Evolutionary conservation across 2,797 vertebrate genomes (phyloP).

Genomic region (Lateolabrax maculatus): DNA sequence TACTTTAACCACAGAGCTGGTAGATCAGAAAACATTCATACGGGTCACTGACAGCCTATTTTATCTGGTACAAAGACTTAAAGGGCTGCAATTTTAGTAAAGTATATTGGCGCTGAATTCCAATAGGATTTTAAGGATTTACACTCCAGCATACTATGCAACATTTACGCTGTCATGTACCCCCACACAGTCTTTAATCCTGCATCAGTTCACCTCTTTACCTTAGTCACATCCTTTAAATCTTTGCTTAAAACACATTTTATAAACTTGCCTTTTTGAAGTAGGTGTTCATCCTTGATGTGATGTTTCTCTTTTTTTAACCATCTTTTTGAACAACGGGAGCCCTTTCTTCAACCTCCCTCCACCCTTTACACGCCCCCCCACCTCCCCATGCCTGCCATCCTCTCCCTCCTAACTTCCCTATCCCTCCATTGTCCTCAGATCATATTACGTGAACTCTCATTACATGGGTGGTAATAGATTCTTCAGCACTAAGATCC

Average conservation of each 20-base stretch:
- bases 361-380: slow-evolving; percentile 1
- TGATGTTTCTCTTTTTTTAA: background rate
- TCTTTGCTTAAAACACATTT: background rate
- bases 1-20: no score
- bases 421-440: slow-evolving; percentile 63
- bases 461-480: slow-evolving; percentile 77
- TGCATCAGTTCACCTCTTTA: background rate
- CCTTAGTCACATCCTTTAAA: background rate
- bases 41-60: background rate
- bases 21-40: background rate
- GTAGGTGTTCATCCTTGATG: background rate
- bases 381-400: slow-evolving; percentile 14
- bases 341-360: background rate
- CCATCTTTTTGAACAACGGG: slow-evolving; percentile 19
- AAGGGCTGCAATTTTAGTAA: background rate
- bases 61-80: background rate
- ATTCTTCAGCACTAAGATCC: slow-evolving; percentile 75
- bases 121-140: background rate
- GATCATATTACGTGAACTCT: slow-evolving; percentile 68
- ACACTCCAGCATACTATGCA: background rate
- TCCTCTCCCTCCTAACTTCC: slow-evolving; percentile 34
- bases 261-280: background rate
- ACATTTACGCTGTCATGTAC: background rate
- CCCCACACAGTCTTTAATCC: background rate
- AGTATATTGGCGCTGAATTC: background rate